phyloP scores from a whole-genome alignment of 2,888 invertebrate genomes.

The Leptopilina myrica region DNA sequence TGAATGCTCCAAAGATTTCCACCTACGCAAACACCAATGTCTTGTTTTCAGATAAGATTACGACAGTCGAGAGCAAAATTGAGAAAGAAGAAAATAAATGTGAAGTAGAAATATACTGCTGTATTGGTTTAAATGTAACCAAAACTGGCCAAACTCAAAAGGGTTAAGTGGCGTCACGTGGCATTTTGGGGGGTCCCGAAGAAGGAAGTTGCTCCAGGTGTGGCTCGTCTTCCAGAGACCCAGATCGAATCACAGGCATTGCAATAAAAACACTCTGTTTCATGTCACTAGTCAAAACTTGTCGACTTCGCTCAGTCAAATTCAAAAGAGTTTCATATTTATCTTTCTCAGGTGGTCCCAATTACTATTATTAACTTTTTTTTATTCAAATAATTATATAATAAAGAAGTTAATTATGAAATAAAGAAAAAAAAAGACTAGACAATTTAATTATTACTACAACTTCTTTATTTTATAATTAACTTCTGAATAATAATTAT shows the following conservation, averaged over 20 bases:
- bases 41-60: conserved; percentile 39
- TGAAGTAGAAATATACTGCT: conserved; percentile 33
- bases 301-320: conserved; percentile 35
- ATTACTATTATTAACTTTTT: conserved; percentile 23
- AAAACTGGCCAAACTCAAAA: conserved; percentile 52
- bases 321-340: conserved; percentile 23
- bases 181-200: conserved; percentile 65
- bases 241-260: conserved; percentile 42
- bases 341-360: conserved; percentile 28
- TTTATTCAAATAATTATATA: neutral
- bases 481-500: too few species aligned
- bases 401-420: too few species aligned
- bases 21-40: conserved; percentile 39
- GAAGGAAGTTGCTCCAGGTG: conserved; percentile 75
- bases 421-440: too few species aligned
- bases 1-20: conserved; percentile 47
- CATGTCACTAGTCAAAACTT: conserved; percentile 52
- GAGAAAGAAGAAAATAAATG: conserved; percentile 40
- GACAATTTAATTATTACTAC: too few species aligned
- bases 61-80: conserved; percentile 8
- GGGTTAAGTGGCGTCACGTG: conserved; percentile 58
- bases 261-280: conserved; percentile 49
- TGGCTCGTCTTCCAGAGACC: conserved; percentile 48
- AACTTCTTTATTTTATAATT: too few species aligned
- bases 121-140: conserved; percentile 49